These are phyloP conservation scores for Tubiluchus corallicola DNA, from an alignment of 2,888 invertebrate genomes.

Conservation along the genomic window DNA sequence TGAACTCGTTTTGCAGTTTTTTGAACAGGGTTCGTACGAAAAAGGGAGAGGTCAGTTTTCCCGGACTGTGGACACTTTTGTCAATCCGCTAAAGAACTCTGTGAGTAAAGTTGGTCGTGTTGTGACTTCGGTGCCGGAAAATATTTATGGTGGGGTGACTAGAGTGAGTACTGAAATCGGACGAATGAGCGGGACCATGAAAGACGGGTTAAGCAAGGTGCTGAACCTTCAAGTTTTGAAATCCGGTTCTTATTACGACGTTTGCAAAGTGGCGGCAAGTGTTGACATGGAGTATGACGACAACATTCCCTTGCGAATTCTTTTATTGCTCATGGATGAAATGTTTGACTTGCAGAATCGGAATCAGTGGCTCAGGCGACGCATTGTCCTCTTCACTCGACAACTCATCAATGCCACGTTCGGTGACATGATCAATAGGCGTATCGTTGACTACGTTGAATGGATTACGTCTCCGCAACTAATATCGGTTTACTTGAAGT, in stretches of 20 bases:
- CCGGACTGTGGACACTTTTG: slow-evolving; percentile 39
- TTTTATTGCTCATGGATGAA: slow-evolving; percentile 60
- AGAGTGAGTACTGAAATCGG: slow-evolving; percentile 62
- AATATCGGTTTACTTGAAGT: slow-evolving; percentile 63
- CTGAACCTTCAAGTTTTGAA: not conserved
- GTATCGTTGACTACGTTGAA: slow-evolving; percentile 71
- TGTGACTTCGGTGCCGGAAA: slow-evolving; percentile 72
- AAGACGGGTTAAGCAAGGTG: slow-evolving; percentile 16
- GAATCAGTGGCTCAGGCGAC: slow-evolving; percentile 58
- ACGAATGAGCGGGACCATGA: slow-evolving; percentile 40
- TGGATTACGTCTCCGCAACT: slow-evolving; percentile 67
- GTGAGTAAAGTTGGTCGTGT: slow-evolving; percentile 52
- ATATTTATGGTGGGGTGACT: slow-evolving; percentile 61
- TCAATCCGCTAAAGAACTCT: slow-evolving; percentile 60
- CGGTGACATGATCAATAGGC: slow-evolving; percentile 56
- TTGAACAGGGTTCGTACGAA: slow-evolving; percentile 50
- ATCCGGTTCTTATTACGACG: slow-evolving; percentile 8
- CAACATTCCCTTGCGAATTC: slow-evolving; percentile 59
- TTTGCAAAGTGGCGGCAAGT: slow-evolving; percentile 14
- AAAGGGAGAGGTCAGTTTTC: slow-evolving; percentile 34
- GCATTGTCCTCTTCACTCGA: slow-evolving; percentile 51
- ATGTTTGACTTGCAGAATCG: slow-evolving; percentile 61
- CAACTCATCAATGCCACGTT: slow-evolving; percentile 60
- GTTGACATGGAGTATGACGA: slow-evolving; percentile 38
- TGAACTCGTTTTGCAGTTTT: slow-evolving; percentile 40